Conservation (phyloP, 2,113 vertebrate species). For the Todiramphus chloris region DNA sequence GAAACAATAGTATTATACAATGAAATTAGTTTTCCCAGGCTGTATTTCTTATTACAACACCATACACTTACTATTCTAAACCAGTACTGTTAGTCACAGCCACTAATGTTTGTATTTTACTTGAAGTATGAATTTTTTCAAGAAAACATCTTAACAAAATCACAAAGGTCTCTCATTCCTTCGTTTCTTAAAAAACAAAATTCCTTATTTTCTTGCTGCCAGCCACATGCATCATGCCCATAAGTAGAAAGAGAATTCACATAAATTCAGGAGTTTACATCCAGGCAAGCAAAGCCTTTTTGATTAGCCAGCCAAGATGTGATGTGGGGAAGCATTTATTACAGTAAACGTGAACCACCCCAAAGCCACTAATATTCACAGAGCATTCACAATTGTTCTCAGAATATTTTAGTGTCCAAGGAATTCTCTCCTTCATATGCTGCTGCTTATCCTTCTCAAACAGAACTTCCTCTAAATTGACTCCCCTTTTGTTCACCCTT, state of each 20-base stretch:
- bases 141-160: neutral
- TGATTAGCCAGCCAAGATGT: neutral
- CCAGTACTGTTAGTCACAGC: neutral
- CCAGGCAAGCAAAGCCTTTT: neutral
- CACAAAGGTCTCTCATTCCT: neutral
- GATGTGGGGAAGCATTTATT: neutral
- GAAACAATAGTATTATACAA: neutral
- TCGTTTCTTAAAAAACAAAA: neutral
- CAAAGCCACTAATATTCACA: fast-evolving
- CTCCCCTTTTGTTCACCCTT: neutral
- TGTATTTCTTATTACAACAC: neutral
- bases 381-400: neutral
- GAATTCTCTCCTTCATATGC: neutral
- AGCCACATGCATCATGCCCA: neutral
- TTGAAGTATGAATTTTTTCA: neutral
- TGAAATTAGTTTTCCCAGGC: neutral
- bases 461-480: neutral
- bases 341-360: fast-evolving
- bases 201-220: neutral
- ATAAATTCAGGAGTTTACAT: neutral
- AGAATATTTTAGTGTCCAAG: neutral
- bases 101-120: fast-evolving
- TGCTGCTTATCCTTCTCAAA: neutral
- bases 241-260: neutral
- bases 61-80: neutral